A percentile compares a stretch with the other conserved stretches of the same genome.
phyloP scores from a whole-genome alignment of 2,113 vertebrate species.

The Halichoerus grypus region DNA sequence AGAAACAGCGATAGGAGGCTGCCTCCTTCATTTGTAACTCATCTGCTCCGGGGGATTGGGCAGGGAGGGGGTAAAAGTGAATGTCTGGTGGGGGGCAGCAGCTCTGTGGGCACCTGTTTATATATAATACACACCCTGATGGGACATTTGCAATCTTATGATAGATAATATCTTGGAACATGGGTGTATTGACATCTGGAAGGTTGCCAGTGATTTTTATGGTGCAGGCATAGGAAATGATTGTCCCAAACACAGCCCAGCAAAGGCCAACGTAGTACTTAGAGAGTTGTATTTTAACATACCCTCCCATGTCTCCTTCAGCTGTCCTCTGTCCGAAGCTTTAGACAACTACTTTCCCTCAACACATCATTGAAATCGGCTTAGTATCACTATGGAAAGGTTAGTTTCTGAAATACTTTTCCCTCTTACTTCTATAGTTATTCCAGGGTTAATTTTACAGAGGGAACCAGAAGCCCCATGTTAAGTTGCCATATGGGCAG shows the following conservation, averaged over 20 bases:
- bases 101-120: not conserved
- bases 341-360: not conserved
- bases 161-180: not conserved
- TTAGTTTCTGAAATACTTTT: not conserved
- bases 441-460: constrained; percentile 51
- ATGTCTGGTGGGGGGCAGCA: not conserved
- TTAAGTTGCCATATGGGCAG: constrained; percentile 73
- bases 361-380: not conserved
- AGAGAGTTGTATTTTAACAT: not conserved
- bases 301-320: not conserved
- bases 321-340: not conserved
- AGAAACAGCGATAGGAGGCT: not conserved
- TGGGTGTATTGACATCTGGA: not conserved
- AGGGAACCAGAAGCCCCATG: constrained; percentile 61
- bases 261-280: not conserved
- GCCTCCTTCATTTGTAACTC: not conserved
- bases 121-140: not conserved
- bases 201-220: not conserved
- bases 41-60: not conserved
- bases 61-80: not conserved
- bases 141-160: not conserved
- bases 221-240: not conserved
- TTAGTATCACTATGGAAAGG: not conserved
- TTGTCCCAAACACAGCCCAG: not conserved
- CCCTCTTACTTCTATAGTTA: not conserved